Base-by-base conservation (phyloP, 2,113 vertebrate genomes). In the Calypte anna region DNA sequence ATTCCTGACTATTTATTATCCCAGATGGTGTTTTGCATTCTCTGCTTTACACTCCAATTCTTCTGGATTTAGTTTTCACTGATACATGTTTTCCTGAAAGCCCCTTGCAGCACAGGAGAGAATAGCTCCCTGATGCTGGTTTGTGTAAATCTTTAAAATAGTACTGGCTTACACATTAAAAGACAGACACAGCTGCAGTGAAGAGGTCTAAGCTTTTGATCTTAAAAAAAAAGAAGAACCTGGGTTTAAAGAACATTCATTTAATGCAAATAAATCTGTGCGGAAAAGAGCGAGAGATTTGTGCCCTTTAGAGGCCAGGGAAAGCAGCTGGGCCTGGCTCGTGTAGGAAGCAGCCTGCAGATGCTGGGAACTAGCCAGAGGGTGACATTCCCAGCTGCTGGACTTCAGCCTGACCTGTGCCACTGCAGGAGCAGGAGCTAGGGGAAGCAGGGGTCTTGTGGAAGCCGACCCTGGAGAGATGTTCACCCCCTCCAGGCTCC, bases 241-340 rank as follows among this genome's bases (percentile, higher is more conserved):
- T 36, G 40, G 14, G 16, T 75, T 82, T 91, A 82, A 94, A 74
- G 54, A 90, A 83, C 58, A 36, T 43, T 94, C 30, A 75, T 68
- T 80, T 94, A 67, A 64, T 57, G 48, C 48, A 96, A 95, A 94
- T 77, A 93, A 94, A 86, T 48, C 68, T 48, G 64, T 43, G 40
- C 43, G 86, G 64, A 50, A 82, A 78, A 40, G 19, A 86, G 6
- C 0, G 62, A 93, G 73, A 87, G 91, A 74, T 44, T 8, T 1
- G 0, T 78, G 76, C 64, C 76, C 94, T 95, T 91, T 70, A 27
- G 72, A 81, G 68, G 74, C 40, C 2, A 0, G 4, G 33, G 55
- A 55, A 76, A 88, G 67, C 88, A 94, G 59, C 85, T 70, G 19
- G 19, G 50, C 3, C 12, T 44, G 62, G 63, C 67, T 86, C 3